Evolutionary conservation across 2,888 invertebrate species (phyloP).

Genomic region (Lasius platythorax): DNA sequence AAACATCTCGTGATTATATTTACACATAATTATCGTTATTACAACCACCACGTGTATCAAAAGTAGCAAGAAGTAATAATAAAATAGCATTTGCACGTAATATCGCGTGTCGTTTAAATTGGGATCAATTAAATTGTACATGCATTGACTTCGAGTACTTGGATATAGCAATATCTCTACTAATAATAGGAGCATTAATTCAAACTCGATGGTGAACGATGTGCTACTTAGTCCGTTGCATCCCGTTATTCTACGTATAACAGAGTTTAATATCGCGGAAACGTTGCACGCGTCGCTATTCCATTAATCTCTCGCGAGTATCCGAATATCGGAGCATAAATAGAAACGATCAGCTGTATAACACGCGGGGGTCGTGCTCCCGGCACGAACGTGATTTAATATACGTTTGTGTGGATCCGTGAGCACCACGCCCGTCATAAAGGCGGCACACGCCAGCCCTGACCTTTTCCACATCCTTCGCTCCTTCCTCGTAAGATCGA

Average conservation of each 20-base stretch:
- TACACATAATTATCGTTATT: not conserved
- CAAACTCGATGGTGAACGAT: not conserved
- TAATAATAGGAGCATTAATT: not conserved
- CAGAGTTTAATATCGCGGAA: constrained; percentile 38
- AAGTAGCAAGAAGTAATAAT: not conserved
- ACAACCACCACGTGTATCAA: not conserved
- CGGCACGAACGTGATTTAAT: constrained; percentile 72
- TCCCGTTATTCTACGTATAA: constrained; percentile 35
- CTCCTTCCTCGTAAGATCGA: constrained; percentile 56
- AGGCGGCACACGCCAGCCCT: constrained; percentile 76
- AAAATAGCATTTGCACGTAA: constrained; percentile 27
- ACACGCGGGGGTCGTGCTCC: constrained; percentile 66
- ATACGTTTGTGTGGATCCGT: constrained; percentile 59
- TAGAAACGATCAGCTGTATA: constrained; percentile 59
- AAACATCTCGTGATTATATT: not conserved
- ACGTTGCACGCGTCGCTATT: not conserved
- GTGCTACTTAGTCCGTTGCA: not conserved
- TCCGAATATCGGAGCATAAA: constrained; percentile 39
- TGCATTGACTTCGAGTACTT: not conserved
- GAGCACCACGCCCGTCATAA: constrained; percentile 71
- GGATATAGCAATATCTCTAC: not conserved
- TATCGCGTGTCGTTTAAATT: not conserved
- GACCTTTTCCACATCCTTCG: constrained; percentile 69
- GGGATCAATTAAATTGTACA: constrained; percentile 19
- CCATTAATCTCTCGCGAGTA: constrained; percentile 27